Evolutionary conservation across 1,140 invertebrate genomes (phyloP), one percentile per base, ranked within the genome.

Genomic region (Bombus impatiens): DNA sequence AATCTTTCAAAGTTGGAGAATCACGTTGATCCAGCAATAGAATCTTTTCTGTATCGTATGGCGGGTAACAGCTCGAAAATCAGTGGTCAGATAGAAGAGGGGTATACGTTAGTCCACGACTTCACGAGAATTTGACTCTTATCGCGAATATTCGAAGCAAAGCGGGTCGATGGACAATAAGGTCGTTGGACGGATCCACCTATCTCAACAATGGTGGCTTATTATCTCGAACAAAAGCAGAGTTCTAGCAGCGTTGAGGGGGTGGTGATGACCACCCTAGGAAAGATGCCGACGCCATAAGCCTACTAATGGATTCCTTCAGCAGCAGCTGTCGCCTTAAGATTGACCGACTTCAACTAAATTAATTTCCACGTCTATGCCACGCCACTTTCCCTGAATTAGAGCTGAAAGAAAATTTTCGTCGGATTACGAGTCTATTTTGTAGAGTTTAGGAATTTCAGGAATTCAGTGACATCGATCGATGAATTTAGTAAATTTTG

Each of bases 161-260:
- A 88, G 86, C 84, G 91, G 86, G 86, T 86, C 89, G 87, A 86
- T 91, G 89, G 85, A 94, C 93, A 94, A 94, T 94, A 94, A 94
- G 93, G 90, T 90, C 87, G 89, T 78, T 72, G 80, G 87, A 82
- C 84, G 83, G 88, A 90, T 91, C 87, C 88, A 90, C 86, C 89
- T 92, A 91, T 93, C 86, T 91, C 90, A 90, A 94, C 94, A 94
- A 94, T 94, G 92, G 89, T 89, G 92, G 93, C 93, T 94, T 94
- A 94, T 94, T 94, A 94, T 93, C 91, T 90, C 79, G 91, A 89
- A 94, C 94, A 94, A 94, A 94, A 94, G 94, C 93, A 81, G 77
- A 89, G 90, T 91, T 92, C 88, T 88, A 86, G 71, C 79, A 65
- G 75, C 84, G 74, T 82, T 77, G 47, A 78, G 82, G 77, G 84